phyloP scores from a whole-genome alignment of 2,113 vertebrate genomes.

The Geococcyx californianus region DNA sequence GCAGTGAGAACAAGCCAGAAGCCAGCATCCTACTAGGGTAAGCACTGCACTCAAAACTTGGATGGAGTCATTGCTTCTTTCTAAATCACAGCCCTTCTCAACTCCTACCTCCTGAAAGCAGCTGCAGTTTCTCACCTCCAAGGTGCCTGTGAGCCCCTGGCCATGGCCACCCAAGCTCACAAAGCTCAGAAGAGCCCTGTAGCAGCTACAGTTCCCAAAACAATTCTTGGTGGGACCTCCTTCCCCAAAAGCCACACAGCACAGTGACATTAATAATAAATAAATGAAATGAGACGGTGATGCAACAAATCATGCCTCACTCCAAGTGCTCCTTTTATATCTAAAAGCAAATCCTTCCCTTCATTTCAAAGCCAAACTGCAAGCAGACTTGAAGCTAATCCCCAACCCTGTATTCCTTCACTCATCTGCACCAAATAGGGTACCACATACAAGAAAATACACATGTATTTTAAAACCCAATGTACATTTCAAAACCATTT shows the following conservation, averaged over 20 bases:
- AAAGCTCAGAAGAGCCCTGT: background rate
- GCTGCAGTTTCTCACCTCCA: background rate
- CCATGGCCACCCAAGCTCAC: background rate
- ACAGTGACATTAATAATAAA: background rate
- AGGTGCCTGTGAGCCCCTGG: background rate
- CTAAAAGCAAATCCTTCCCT: background rate
- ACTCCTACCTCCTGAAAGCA: background rate
- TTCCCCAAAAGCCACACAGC: background rate
- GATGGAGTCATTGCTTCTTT: background rate
- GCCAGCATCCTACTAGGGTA: fast-evolving
- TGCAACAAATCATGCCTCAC: fast-evolving
- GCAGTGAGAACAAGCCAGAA: background rate
- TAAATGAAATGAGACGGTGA: background rate
- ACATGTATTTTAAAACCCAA: background rate
- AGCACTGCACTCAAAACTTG: background rate
- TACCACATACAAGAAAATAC: background rate
- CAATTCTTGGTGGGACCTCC: background rate
- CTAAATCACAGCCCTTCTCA: background rate
- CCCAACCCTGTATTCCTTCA: background rate
- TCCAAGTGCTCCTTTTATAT: background rate
- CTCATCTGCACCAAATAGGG: background rate
- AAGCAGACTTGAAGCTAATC: background rate
- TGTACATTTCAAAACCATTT: background rate
- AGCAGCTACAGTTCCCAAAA: background rate
- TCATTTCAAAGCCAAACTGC: background rate